phyloP scores from a whole-genome alignment of 2,888 invertebrate genomes.

The Meliscaeva auricollis region DNA sequence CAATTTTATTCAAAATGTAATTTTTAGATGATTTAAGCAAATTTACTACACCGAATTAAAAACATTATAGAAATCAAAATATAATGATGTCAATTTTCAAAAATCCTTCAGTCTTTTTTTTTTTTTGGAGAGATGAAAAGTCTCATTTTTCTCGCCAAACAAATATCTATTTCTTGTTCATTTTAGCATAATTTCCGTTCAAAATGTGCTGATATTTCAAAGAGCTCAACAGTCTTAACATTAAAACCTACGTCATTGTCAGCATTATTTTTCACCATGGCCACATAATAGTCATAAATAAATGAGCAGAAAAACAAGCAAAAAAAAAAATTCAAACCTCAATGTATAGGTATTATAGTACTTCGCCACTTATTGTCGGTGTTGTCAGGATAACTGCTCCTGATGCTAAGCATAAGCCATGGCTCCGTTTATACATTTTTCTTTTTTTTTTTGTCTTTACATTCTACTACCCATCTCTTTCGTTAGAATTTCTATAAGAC shows the following conservation, averaged over 20 bases:
- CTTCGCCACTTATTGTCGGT: constrained; percentile 29
- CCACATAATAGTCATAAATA: constrained; percentile 69
- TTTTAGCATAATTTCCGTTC: constrained; percentile 15
- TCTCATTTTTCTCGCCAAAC: background rate
- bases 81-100: background rate
- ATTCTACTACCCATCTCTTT: too few relatives aligned
- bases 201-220: background rate
- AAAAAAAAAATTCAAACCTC: constrained; percentile 4
- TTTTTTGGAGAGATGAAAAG: background rate
- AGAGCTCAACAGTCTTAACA: constrained; percentile 1
- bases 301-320: constrained; percentile 45
- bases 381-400: constrained; percentile 42
- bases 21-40: too few relatives aligned
- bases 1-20: too few relatives aligned
- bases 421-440: constrained; percentile 5
- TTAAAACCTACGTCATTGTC: constrained; percentile 37
- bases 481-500: constrained; percentile 48
- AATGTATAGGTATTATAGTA: background rate
- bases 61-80: too few relatives aligned
- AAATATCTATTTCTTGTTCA: constrained; percentile 10
- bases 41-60: too few relatives aligned
- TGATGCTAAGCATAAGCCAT: constrained; percentile 33
- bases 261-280: constrained; percentile 53
- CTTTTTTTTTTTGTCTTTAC: constrained; percentile 15
- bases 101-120: background rate